A percentile compares a stretch with the other conserved stretches of the same genome.
phyloP scores from a whole-genome alignment of 2,888 invertebrate genomes.

The Petrophora chlorosata region DNA sequence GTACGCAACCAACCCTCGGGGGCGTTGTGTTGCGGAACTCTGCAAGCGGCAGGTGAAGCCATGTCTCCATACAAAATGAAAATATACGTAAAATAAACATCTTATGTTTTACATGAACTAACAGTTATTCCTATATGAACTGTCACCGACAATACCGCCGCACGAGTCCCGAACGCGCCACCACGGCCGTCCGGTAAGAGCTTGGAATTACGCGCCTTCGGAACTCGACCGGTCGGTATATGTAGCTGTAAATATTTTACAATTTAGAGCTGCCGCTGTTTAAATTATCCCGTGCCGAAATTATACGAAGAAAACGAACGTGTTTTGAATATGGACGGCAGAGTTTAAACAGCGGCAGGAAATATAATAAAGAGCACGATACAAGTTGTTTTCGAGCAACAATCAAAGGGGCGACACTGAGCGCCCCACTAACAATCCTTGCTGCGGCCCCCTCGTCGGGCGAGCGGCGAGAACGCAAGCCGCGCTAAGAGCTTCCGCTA shows the following conservation, averaged over 20 bases:
- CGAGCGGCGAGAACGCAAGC: conserved; percentile 35
- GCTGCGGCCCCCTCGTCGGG: conserved; percentile 29
- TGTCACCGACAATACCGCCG: conserved; percentile 51
- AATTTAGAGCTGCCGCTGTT: conserved; percentile 27
- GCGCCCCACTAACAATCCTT: conserved; percentile 41
- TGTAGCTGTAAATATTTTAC: conserved; percentile 24
- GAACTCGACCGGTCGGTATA: conserved; percentile 26
- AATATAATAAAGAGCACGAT: conserved; percentile 53
- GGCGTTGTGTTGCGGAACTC: neutral
- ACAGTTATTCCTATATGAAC: conserved; percentile 79
- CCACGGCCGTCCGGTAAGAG: neutral
- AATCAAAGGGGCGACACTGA: conserved; percentile 44
- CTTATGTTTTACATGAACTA: conserved; percentile 81
- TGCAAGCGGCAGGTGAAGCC: neutral
- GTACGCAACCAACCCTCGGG: neutral
- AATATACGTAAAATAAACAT: conserved; percentile 78
- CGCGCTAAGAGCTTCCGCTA: conserved; percentile 45
- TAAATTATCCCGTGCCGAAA: conserved; percentile 3
- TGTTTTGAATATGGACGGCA: conserved; percentile 18
- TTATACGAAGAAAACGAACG: conserved; percentile 5
- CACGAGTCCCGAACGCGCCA: conserved; percentile 7
- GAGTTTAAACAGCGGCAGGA: conserved; percentile 27
- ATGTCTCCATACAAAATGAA: conserved; percentile 59
- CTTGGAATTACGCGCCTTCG: conserved; percentile 11
- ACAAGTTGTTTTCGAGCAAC: conserved; percentile 54